Conservation (phyloP, 2,113 vertebrate species). For the Pachypanchax playfairii region DNA sequence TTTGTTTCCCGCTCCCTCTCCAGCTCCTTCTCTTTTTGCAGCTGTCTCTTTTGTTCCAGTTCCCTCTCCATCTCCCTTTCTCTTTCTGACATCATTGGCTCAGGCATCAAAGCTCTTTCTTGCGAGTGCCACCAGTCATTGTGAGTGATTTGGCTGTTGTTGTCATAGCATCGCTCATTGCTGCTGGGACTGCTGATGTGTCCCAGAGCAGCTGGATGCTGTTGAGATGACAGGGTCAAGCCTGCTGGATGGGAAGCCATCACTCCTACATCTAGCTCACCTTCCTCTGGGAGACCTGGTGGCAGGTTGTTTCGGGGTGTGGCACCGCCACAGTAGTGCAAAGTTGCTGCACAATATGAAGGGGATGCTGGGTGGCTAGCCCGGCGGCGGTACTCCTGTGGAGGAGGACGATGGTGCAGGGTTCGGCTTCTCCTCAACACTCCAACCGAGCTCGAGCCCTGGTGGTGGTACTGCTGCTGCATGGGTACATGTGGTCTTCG, state of each 20-base stretch:
- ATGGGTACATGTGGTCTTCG: constrained; percentile 57
- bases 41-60: constrained; percentile 54
- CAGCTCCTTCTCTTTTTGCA: constrained; percentile 55
- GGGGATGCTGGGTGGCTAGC: constrained; percentile 80
- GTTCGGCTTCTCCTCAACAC: constrained; percentile 79
- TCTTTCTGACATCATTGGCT: constrained; percentile 51
- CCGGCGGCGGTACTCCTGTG: constrained; percentile 73
- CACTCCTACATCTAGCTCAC: constrained; percentile 34
- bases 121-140: constrained; percentile 65
- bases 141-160: constrained; percentile 45
- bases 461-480: constrained; percentile 57
- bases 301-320: constrained; percentile 41
- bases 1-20: constrained; percentile 47
- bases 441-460: constrained; percentile 62
- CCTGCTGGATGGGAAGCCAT: constrained; percentile 47
- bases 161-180: constrained; percentile 57
- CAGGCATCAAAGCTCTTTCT: constrained; percentile 58
- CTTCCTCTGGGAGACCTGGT: constrained; percentile 57
- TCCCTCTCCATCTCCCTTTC: constrained; percentile 60
- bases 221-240: constrained; percentile 55
- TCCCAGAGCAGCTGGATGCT: constrained; percentile 52
- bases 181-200: constrained; percentile 45
- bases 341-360: constrained; percentile 73
- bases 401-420: constrained; percentile 73
- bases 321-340: constrained; percentile 66